phyloP scores from a whole-genome alignment of 2,888 invertebrate species.

The Onchidella celtica region DNA sequence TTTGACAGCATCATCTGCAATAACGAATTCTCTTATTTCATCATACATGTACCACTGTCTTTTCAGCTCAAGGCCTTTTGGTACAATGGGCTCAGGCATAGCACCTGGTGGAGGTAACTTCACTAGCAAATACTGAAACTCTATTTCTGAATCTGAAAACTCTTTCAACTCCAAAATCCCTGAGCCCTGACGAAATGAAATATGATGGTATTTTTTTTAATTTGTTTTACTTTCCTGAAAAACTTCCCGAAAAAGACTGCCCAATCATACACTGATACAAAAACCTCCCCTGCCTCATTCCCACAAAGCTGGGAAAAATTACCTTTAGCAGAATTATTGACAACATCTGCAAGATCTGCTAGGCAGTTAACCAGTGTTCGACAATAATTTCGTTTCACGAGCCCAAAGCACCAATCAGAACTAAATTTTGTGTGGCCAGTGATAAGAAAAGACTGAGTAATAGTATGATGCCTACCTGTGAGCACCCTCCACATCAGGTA shows the following conservation, averaged over 20 bases:
- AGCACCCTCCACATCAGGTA: constrained; percentile 14
- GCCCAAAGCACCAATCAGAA: constrained; percentile 54
- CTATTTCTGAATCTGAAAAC: not conserved
- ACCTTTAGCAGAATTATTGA: not conserved
- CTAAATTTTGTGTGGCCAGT: constrained; percentile 53
- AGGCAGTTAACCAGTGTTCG: constrained; percentile 47
- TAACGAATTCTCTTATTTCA: constrained; percentile 27
- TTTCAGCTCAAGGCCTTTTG: not conserved
- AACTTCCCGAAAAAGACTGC: constrained; percentile 9
- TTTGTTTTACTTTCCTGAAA: constrained; percentile 36
- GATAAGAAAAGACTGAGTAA: constrained; percentile 37
- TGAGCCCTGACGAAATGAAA: not conserved
- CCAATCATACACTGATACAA: constrained; percentile 49
- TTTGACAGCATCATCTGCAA: not conserved
- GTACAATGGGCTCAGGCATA: not conserved
- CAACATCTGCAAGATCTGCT: constrained; percentile 40
- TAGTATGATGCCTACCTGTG: constrained; percentile 5
- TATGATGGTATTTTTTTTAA: constrained; percentile 49
- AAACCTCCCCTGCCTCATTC: constrained; percentile 29
- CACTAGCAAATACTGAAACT: constrained; percentile 9
- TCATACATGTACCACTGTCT: constrained; percentile 19
- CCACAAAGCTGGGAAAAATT: constrained; percentile 43
- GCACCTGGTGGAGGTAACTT: not conserved
- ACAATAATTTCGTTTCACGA: constrained; percentile 42
- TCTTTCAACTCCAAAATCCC: not conserved